Percentiles rank a stretch among this genome's conserved stretches.
Conservation (phyloP, 2,888 invertebrate species). For the Arge pagana region DNA sequence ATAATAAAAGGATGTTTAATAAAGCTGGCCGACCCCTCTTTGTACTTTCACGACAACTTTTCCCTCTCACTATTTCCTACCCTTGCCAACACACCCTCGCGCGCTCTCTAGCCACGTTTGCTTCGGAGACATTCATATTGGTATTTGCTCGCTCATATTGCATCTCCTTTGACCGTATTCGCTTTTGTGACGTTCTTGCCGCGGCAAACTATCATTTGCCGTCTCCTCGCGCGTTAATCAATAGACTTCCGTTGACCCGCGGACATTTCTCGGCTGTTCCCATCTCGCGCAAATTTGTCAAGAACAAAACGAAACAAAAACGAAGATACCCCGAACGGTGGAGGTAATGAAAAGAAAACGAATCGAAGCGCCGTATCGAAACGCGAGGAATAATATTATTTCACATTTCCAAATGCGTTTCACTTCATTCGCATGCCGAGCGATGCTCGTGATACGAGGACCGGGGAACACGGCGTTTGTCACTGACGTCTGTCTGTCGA, state of each 20-base stretch:
- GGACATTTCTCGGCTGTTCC: too few species aligned
- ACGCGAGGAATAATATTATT: too few species aligned
- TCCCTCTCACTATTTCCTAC: not conserved
- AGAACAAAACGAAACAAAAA: too few species aligned
- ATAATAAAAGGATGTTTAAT: conserved; percentile 24
- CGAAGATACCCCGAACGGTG: too few species aligned
- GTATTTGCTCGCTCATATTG: conserved; percentile 43
- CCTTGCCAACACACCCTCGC: conserved; percentile 1
- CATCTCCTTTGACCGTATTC: conserved; percentile 16
- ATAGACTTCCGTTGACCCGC: too few species aligned
- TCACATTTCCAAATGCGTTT: too few species aligned
- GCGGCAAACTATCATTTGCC: not conserved
- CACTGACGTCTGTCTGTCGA: conserved; percentile 45
- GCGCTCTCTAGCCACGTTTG: not conserved
- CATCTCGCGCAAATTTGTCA: too few species aligned
- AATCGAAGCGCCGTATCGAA: too few species aligned
- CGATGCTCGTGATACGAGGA: conserved; percentile 4
- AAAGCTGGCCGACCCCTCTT: conserved; percentile 10
- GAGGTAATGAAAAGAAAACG: too few species aligned
- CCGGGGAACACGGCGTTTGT: conserved; percentile 39
- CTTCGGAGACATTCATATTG: conserved; percentile 32
- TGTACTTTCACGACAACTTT: conserved; percentile 2
- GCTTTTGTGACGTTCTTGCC: not conserved
- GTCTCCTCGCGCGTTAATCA: too few species aligned
- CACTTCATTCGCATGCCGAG: conserved; percentile 8